A percentile compares a stretch with the other conserved stretches of the same genome.
Conservation (phyloP, 2,113 vertebrate genomes). For the Origma solitaria region DNA sequence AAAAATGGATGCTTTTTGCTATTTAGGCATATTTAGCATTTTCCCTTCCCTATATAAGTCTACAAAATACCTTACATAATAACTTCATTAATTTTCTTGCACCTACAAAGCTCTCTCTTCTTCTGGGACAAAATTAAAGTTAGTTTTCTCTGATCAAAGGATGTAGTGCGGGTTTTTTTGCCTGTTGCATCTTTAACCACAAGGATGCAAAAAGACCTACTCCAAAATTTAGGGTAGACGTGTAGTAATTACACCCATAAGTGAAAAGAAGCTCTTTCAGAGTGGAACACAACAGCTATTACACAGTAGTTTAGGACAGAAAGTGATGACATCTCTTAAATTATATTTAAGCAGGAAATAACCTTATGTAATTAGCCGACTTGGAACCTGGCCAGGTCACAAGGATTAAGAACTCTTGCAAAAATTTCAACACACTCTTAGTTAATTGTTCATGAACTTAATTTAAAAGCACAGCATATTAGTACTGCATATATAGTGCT, state of each 20-base stretch:
- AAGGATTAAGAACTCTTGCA: constrained; percentile 9
- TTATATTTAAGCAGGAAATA: constrained; percentile 29
- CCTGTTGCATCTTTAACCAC: background rate
- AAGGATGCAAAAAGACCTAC: background rate
- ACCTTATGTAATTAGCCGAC: background rate
- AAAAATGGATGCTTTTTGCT: background rate
- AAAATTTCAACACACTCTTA: background rate
- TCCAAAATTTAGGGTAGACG: background rate
- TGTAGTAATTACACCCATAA: background rate
- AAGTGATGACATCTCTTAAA: constrained; percentile 44
- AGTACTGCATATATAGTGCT: background rate
- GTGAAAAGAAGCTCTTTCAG: background rate
- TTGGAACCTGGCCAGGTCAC: constrained; percentile 5
- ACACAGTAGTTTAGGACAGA: background rate
- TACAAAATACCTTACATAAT: background rate
- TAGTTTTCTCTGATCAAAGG: background rate
- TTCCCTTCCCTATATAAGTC: background rate
- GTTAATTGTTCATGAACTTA: background rate
- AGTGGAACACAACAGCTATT: background rate
- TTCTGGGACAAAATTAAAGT: background rate
- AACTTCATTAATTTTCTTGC: background rate
- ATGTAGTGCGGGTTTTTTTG: background rate
- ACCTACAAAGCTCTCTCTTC: background rate
- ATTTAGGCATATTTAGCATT: background rate
- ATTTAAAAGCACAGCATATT: background rate